Conservation (phyloP, 2,888 invertebrate species). For the Cheilosia grossa region DNA sequence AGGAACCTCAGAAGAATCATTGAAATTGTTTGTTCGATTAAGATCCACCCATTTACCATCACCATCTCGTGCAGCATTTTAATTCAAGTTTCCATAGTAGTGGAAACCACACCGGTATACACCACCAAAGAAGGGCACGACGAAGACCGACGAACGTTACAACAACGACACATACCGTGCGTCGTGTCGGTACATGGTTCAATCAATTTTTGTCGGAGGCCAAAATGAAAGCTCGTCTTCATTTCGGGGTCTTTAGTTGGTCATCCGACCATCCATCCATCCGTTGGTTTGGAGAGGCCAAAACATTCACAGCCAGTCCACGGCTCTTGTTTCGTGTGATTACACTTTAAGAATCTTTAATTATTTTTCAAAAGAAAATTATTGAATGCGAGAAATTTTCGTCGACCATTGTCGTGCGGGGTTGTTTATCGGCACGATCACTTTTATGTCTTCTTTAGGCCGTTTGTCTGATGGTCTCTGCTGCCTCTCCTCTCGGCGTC, state of each 20-base stretch:
- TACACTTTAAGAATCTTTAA: conserved; percentile 73
- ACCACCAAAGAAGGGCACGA: conserved; percentile 67
- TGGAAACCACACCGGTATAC: conserved; percentile 9
- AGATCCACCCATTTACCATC: conserved; percentile 54
- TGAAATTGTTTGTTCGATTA: conserved; percentile 48
- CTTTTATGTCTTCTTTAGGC: conserved; percentile 74
- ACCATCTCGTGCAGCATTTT: conserved; percentile 66
- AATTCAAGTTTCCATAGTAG: conserved; percentile 39
- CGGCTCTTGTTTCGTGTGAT: conserved; percentile 68
- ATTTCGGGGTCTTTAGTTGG: conserved; percentile 42
- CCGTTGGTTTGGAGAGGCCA: conserved; percentile 33
- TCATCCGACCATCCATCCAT: conserved; percentile 57
- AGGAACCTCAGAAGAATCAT: conserved; percentile 36
- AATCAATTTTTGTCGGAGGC: conserved; percentile 65
- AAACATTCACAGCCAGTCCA: conserved; percentile 57
- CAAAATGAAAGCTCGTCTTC: conserved; percentile 69
- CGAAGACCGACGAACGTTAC: neutral
- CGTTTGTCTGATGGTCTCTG: conserved; percentile 26
- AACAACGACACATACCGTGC: neutral
- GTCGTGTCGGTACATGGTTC: conserved; percentile 50
- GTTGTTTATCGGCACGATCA: conserved; percentile 73
- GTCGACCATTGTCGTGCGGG: conserved; percentile 67
- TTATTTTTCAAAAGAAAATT: conserved; percentile 75
- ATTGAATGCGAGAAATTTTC: conserved; percentile 70
- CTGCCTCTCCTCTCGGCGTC: neutral